These are phyloP conservation scores for Cryptoprocta ferox DNA, from an alignment of 2,797 vertebrate genomes.

Conservation along the genomic window DNA sequence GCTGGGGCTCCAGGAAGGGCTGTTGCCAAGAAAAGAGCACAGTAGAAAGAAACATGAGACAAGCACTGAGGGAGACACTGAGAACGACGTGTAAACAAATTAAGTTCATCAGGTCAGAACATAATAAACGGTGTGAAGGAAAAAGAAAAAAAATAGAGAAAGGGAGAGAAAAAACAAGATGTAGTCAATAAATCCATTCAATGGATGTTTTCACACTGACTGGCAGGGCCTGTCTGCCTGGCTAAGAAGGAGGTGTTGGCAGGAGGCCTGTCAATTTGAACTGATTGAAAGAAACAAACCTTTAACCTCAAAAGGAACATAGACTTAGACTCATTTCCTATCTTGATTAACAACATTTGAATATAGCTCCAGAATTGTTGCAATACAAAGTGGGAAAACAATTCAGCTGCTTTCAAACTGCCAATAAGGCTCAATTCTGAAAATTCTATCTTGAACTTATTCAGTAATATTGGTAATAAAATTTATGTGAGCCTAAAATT, in stretches of 20 bases:
- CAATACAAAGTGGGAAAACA: not conserved
- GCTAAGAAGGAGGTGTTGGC: slow-evolving; percentile 74
- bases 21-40: slow-evolving; percentile 87
- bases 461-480: not conserved
- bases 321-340: not conserved
- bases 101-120: slow-evolving; percentile 89
- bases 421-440: not conserved
- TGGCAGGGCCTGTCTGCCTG: slow-evolving; percentile 67
- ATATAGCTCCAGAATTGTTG: not conserved
- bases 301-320: slow-evolving; percentile 57
- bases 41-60: slow-evolving; percentile 87
- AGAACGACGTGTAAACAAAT: slow-evolving; percentile 88
- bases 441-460: not conserved
- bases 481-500: not conserved
- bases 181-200: slow-evolving; percentile 87
- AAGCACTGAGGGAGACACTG: slow-evolving; percentile 81
- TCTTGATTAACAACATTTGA: not conserved
- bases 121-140: slow-evolving; percentile 85
- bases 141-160: slow-evolving; percentile 73
- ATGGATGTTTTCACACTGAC: slow-evolving; percentile 87
- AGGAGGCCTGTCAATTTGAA: slow-evolving; percentile 83
- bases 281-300: slow-evolving; percentile 67
- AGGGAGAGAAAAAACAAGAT: slow-evolving; percentile 70
- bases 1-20: slow-evolving; percentile 84
- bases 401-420: not conserved